Evolutionary conservation across 2,888 invertebrate species (phyloP), one percentile per base, ranked within the genome.

Genomic region (Tipula confusa): DNA sequence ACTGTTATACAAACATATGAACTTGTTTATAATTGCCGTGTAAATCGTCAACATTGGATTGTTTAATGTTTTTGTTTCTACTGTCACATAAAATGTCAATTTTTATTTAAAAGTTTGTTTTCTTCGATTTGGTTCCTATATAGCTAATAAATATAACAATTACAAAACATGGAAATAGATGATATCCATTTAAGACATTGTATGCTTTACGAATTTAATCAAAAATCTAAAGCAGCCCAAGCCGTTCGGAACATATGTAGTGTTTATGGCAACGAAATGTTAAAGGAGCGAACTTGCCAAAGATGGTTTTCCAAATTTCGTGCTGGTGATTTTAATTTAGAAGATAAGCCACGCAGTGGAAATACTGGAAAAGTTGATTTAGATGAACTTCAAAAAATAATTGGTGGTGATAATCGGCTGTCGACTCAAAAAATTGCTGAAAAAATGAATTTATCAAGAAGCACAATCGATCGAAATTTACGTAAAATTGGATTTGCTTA

Each of bases 301-400:
- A 85, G 85, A 83, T 85, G 85, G 86, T 86, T 86, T 84, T 84
- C 84, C 84, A 86, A 85, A 86, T 86, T 86, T 85, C 85, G 85
- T 83, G 85, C 85, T 33, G 85, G 84, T 82, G 85, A 85, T 85
- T 85, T 86, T 86, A 84, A 85, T 85, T 80, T 85, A 80, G 80
- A 29, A 6, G 80, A 80, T 29, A 31, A 31, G 9, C 80, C 29
- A 29, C 80, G 80, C 31, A 31, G 29, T 29, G 80, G 80, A 9
- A 64, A 64, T 11, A 64, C 31, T 9, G 64, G 64, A 7, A 64
- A 64, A 24, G 64, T 64, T 24, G 64, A 64, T 64, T 24, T 64
- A 13, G 64, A 64, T 7, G 64, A 64, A 11, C 24, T 64, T 3
- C 64, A 64, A 24, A 64, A 64, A 64, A 64, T 64, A 24, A 64